Evolutionary conservation across 1,140 invertebrate genomes (phyloP).

Genomic region (Oedothorax gibbosus): DNA sequence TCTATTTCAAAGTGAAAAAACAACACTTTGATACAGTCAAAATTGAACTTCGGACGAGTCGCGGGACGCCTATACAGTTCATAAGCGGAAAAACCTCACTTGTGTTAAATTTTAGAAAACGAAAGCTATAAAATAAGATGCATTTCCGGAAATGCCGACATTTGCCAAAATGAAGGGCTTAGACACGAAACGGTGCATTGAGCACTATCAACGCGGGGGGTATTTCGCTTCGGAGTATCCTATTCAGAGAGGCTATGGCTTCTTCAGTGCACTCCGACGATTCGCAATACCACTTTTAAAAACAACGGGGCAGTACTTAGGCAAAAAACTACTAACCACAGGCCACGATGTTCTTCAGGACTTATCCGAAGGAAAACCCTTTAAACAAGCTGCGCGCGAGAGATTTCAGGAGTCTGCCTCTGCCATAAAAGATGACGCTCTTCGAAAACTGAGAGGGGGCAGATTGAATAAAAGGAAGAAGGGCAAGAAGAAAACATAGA

Average conservation of each 20-base stretch:
- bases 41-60: not conserved
- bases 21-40: not conserved
- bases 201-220: not conserved
- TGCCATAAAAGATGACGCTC: not conserved
- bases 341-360: not conserved
- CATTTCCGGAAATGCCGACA: not conserved
- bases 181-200: no score
- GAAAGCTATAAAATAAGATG: not conserved
- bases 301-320: not conserved
- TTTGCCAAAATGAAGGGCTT: no score
- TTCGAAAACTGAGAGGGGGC: not conserved
- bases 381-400: not conserved
- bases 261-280: not conserved
- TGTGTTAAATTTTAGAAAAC: not conserved
- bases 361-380: not conserved
- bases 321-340: not conserved
- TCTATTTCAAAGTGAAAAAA: not conserved
- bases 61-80: not conserved
- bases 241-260: not conserved
- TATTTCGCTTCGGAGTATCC: not conserved
- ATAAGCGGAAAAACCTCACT: not conserved
- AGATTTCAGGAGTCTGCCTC: not conserved
- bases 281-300: not conserved
- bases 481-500: not conserved
- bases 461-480: not conserved